A percentile compares a stretch with the other conserved stretches of the same genome.
phyloP scores from a whole-genome alignment of 2,797 vertebrate species.

The Poeciliopsis turneri region DNA sequence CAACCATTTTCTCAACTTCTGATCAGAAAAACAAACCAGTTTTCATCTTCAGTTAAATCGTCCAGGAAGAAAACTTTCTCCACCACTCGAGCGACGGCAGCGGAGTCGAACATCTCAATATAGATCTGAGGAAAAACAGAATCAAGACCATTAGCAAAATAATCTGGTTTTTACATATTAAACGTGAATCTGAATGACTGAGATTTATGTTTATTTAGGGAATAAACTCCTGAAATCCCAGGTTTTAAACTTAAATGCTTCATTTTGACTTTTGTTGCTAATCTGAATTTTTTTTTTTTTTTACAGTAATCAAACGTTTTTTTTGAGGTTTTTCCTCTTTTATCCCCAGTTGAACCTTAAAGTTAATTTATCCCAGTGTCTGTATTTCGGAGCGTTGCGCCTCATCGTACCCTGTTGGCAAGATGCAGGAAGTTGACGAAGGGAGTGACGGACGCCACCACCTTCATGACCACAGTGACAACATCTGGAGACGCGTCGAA shows the following conservation, averaged over 20 bases:
- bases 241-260: neutral
- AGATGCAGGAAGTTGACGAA: constrained; percentile 12
- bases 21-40: constrained; percentile 34
- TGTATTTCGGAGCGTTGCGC: no score
- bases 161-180: no score
- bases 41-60: accelerated
- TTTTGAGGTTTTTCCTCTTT: neutral
- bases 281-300: neutral
- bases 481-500: neutral
- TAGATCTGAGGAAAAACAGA: constrained; percentile 6
- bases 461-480: constrained; percentile 1
- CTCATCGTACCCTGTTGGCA: constrained; percentile 9
- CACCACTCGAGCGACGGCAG: constrained; percentile 27
- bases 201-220: no score
- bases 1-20: neutral
- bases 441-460: neutral
- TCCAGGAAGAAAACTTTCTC: neutral
- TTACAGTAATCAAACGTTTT: no score
- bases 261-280: neutral
- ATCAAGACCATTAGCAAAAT: neutral
- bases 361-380: neutral
- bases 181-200: no score
- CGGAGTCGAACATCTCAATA: constrained; percentile 68
- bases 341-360: neutral
- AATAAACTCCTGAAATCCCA: no score